Evolutionary conservation across 2,797 vertebrate species (phyloP).

Genomic region (Enteromius trimaculatus): DNA sequence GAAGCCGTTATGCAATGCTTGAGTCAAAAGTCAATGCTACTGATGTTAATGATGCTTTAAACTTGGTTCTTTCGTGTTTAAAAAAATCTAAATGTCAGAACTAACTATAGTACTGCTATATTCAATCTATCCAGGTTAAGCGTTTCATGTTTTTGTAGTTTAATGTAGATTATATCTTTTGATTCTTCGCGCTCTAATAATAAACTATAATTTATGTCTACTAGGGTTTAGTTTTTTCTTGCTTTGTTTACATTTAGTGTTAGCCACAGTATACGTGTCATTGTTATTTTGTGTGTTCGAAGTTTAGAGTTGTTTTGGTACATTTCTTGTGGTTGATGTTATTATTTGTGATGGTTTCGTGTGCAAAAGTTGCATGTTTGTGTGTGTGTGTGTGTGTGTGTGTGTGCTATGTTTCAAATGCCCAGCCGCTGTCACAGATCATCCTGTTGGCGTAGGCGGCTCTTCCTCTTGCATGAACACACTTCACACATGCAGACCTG

Average conservation of each 20-base stretch:
- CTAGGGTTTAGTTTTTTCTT: not conserved
- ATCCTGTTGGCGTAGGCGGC: slow-evolving; percentile 84
- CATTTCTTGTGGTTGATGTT: slow-evolving; percentile 12
- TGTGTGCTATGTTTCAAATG: slow-evolving; percentile 67
- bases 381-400: slow-evolving; percentile 69
- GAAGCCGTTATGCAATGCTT: not conserved
- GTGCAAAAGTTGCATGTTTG: slow-evolving; percentile 61
- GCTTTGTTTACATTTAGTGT: not conserved
- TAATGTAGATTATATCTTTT: not conserved
- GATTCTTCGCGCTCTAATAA: not conserved
- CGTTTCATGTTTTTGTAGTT: not conserved
- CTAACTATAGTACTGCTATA: slow-evolving; percentile 1
- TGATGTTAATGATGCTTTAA: not conserved
- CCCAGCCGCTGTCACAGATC: slow-evolving; percentile 77
- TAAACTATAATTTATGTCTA: not conserved
- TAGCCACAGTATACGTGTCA: not conserved
- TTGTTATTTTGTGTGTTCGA: not conserved
- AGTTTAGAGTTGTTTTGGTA: slow-evolving; percentile 5
- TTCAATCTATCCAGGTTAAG: slow-evolving; percentile 18
- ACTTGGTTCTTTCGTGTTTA: not conserved
- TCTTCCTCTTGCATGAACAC: slow-evolving; percentile 78
- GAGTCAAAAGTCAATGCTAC: not conserved
- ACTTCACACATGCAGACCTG: slow-evolving; percentile 63
- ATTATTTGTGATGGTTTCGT: slow-evolving; percentile 37
- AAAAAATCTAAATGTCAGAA: slow-evolving; percentile 38